Base-by-base conservation (phyloP, 2,888 invertebrate species). In the Drosophila mercatorum region DNA sequence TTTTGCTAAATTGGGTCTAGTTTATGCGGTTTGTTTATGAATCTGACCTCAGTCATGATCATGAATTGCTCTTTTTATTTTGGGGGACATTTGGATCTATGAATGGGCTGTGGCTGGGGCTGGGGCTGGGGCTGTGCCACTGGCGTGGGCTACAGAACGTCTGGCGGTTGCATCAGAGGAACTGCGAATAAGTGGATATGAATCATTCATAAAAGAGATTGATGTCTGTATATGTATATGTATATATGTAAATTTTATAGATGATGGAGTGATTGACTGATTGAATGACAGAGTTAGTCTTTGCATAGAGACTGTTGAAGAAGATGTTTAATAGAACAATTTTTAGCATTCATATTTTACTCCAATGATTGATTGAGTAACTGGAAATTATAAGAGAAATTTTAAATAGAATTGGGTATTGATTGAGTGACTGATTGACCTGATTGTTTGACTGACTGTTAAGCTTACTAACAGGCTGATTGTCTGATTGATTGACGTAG, bases 41-140 rank as follows among this genome's bases (percentile, higher is more conserved):
- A 87, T 87, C 75, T 81, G 90, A 87, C 87, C 87, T 90, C 78
- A 84, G 88, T 86, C 90, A 83, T 90, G 86, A 90, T 78, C 90
- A 78, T 90, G 86, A 88, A 89, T 71, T 68, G 65, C 61, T 73
- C 72, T 57, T 57, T 43, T 14, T 10, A 43, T 69, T 70, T 65
- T 78, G 67, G 80, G 72, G 80, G 77, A 61, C 82, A 77, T 62
- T 77, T 56, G 26, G 11, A 36, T 53, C 57, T 52, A 64, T 75
- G 72, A 75, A 78, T 75, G 68, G 80, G 73, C 53, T 52, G 56
- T 60, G 58, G 17, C 17, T 17, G 17, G 67, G 80, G 73, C 53
- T 52, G 56, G 58, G 58, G 57, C 46, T 52, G 56, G 53, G 58
- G 58, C 51, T 68, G 75, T 70, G 66, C 75, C 65, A 55, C 60